Conservation (phyloP, 2,113 vertebrate genomes). For the Salvator merianae region DNA sequence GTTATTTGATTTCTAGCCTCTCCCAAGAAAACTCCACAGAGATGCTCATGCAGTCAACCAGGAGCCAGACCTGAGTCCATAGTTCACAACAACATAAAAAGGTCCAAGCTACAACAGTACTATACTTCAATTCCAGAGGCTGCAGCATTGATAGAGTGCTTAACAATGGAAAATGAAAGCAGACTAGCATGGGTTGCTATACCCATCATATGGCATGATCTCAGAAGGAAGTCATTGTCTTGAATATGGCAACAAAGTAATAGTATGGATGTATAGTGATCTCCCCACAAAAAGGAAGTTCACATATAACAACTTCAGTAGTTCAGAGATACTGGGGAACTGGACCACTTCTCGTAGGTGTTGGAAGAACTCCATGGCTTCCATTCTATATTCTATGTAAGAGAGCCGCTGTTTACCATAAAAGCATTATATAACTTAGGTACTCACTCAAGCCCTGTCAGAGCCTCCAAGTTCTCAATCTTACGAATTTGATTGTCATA, state of each 20-base stretch:
- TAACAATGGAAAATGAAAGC: background rate
- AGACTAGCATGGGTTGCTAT: too few species aligned
- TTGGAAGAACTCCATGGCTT: background rate
- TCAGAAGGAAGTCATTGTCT: background rate
- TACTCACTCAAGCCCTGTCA: conserved; percentile 92
- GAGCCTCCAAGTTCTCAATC: conserved; percentile 90
- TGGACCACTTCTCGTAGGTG: background rate
- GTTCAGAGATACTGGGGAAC: background rate
- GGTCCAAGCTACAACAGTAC: too few species aligned
- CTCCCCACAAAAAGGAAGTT: background rate
- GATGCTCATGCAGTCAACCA: too few species aligned
- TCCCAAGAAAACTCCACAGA: too few species aligned
- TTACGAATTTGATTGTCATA: conserved; percentile 97
- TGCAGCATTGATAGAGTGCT: too few species aligned
- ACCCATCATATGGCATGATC: too few species aligned
- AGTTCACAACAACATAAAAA: too few species aligned
- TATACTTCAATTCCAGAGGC: too few species aligned
- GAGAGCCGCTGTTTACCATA: background rate
- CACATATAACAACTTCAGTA: background rate
- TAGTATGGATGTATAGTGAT: background rate
- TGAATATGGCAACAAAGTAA: background rate
- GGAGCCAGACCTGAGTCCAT: too few species aligned
- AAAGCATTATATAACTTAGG: background rate
- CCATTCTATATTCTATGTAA: background rate
- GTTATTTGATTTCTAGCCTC: too few species aligned